phyloP scores from a whole-genome alignment of 2,888 invertebrate species.

The Drosophila nr. perissopoda region DNA sequence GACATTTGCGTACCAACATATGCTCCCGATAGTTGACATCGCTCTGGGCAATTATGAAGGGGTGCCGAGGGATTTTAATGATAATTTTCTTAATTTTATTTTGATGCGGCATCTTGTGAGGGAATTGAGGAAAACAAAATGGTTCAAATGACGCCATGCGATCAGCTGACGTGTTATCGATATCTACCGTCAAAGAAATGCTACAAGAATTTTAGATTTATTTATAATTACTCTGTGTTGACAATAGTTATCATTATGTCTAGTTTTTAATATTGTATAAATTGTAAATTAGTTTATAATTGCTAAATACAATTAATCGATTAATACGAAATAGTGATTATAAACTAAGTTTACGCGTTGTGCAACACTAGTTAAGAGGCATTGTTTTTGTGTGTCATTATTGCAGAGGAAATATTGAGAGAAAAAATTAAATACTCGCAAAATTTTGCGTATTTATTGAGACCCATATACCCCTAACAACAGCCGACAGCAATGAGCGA shows the following conservation, averaged over 20 bases:
- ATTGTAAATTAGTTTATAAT: not conserved
- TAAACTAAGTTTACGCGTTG: constrained; percentile 5
- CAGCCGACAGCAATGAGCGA: constrained; percentile 83
- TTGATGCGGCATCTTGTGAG: constrained; percentile 48
- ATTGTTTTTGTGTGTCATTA: constrained; percentile 81
- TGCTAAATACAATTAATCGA: constrained; percentile 1
- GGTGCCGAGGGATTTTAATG: constrained; percentile 68
- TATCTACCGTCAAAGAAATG: not conserved
- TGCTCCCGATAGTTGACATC: constrained; percentile 39
- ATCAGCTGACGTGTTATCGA: constrained; percentile 45
- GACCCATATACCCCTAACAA: not conserved
- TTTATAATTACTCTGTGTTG: not conserved
- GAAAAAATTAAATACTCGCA: constrained; percentile 24
- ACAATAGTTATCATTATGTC: not conserved
- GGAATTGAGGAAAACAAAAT: not conserved
- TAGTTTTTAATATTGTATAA: not conserved
- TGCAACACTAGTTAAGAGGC: constrained; percentile 45
- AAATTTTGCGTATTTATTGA: constrained; percentile 17
- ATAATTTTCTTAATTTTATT: constrained; percentile 67
- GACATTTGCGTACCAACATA: constrained; percentile 69
- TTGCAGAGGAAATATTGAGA: constrained; percentile 36
- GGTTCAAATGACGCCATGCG: constrained; percentile 22
- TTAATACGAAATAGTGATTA: not conserved
- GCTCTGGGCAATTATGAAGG: constrained; percentile 52
- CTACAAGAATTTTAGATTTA: not conserved